Conservation (phyloP, 2,888 invertebrate genomes). For the Microdon myrmicae region DNA sequence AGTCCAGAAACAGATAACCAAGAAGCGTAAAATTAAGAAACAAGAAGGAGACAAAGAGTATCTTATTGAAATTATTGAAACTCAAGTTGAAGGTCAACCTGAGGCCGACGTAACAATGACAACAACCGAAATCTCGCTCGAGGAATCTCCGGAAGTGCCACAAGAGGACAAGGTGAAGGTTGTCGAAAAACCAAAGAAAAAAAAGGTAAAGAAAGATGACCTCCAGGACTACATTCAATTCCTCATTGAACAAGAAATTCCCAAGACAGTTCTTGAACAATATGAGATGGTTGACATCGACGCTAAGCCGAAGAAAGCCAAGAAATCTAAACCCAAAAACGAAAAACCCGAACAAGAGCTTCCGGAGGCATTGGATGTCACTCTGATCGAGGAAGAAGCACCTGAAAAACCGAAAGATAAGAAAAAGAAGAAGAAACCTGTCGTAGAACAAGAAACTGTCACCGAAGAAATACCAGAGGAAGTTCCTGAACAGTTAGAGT, state of each 20-base stretch:
- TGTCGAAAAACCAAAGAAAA: slow-evolving; percentile 53
- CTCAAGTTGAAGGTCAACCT: slow-evolving; percentile 58
- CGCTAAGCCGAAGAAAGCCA: slow-evolving; percentile 61
- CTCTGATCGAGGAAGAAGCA: slow-evolving; percentile 56
- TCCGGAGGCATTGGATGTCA: slow-evolving; percentile 56
- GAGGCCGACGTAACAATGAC: slow-evolving; percentile 64
- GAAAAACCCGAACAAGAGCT: slow-evolving; percentile 48
- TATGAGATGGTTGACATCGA: slow-evolving; percentile 65
- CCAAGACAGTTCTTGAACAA: slow-evolving; percentile 65
- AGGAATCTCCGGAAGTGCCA: slow-evolving; percentile 40
- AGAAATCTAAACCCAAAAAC: slow-evolving; percentile 55
- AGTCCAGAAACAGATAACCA: slow-evolving; percentile 54
- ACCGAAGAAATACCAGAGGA: slow-evolving; percentile 31
- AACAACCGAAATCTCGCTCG: slow-evolving; percentile 61
- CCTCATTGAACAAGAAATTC: slow-evolving; percentile 65
- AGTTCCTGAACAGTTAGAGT: slow-evolving; percentile 18
- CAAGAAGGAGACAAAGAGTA: slow-evolving; percentile 57
- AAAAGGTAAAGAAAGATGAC: slow-evolving; percentile 61
- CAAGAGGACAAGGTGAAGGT: slow-evolving; percentile 52
- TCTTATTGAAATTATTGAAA: slow-evolving; percentile 57
- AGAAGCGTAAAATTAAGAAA: slow-evolving; percentile 60
- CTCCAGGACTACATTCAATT: slow-evolving; percentile 65
- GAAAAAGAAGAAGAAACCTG: slow-evolving; percentile 46
- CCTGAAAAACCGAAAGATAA: slow-evolving; percentile 49
- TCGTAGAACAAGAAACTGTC: slow-evolving; percentile 1